Base-by-base conservation (phyloP, 2,888 invertebrate species). In the Drosophila villosipedis region DNA sequence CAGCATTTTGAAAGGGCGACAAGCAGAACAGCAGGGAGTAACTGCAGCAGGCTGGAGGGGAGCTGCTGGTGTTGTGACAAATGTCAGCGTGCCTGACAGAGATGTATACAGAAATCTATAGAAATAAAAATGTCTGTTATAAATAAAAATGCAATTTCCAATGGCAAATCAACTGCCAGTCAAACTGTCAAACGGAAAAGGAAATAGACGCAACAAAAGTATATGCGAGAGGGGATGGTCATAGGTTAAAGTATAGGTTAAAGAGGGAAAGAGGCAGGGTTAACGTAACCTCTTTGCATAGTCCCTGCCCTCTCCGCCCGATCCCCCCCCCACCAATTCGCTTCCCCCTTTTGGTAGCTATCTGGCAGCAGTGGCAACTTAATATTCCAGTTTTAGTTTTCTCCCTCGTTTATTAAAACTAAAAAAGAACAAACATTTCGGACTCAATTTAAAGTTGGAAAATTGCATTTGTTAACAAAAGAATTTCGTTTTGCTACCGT, bases 111-210 rank as follows among this genome's bases (percentile, higher is more conserved):
- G 65, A 88, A 83, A 76, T 89, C 86, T 74, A 89, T 89, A 47
- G 76, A 85, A 82, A 84, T 86, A 89, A 84, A 89, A 89, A 84
- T 83, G 86, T 81, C 82, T 70, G 78, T 70, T 75, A 82, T 80
- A 88, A 80, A 84, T 88, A 84, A 84, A 80, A 87, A 79, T 86
- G 89, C 84, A 86, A 89, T 84, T 84, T 75, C 70, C 73, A 85
- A 83, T 85, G 74, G 68, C 67, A 82, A 84, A 81, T 89, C 84
- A 89, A 76, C 89, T 89, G 84, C 79, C 84, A 89, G 86, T 84
- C 89, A 83, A 86, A 57, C 79, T 84, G 84, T 80, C 81, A 79
- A 69, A 57, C 60, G 63, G 54, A 64, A 54, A 60, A 31, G 64
- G 52, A 64, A 57, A 53, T 33, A 37, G 52, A 49, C 65, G 35